A percentile compares a stretch with the other conserved stretches of the same genome.
Evolutionary conservation across 1,140 invertebrate genomes (phyloP).

Genomic region (Bradysia coprophila): DNA sequence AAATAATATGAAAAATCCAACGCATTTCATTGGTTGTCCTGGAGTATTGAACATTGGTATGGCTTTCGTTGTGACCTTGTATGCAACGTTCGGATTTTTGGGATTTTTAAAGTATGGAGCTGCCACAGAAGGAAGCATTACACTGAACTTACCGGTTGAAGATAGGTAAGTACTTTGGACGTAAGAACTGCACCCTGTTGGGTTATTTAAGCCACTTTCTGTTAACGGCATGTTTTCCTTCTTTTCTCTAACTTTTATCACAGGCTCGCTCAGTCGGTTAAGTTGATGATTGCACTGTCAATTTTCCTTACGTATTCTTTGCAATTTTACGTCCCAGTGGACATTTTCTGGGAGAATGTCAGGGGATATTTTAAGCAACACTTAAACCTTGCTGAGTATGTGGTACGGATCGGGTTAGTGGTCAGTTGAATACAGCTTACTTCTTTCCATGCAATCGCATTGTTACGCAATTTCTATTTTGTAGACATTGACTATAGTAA

Average conservation of each 20-base stretch:
- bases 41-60: slow-evolving; percentile 78
- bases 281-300: slow-evolving; percentile 79
- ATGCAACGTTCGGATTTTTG: slow-evolving; percentile 74
- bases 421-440: slow-evolving; percentile 11
- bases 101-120: slow-evolving; percentile 75
- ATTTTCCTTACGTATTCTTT: slow-evolving; percentile 88
- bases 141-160: slow-evolving; percentile 49
- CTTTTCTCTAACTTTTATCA: slow-evolving; percentile 14
- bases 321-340: slow-evolving; percentile 93
- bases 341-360: slow-evolving; percentile 78
- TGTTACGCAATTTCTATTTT: no score
- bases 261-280: slow-evolving; percentile 71
- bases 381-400: slow-evolving; percentile 38
- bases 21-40: slow-evolving; percentile 68
- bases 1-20: slow-evolving; percentile 80
- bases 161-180: slow-evolving; percentile 37
- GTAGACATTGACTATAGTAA: slow-evolving; percentile 39
- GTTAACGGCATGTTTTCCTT: not conserved
- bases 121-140: slow-evolving; percentile 47
- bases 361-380: slow-evolving; percentile 27
- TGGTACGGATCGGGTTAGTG: slow-evolving; percentile 35
- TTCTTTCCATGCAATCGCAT: no score
- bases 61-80: slow-evolving; percentile 60
- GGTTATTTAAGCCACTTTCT: not conserved
- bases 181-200: not conserved